phyloP scores from a whole-genome alignment of 2,113 vertebrate genomes.

The Numida meleagris region DNA sequence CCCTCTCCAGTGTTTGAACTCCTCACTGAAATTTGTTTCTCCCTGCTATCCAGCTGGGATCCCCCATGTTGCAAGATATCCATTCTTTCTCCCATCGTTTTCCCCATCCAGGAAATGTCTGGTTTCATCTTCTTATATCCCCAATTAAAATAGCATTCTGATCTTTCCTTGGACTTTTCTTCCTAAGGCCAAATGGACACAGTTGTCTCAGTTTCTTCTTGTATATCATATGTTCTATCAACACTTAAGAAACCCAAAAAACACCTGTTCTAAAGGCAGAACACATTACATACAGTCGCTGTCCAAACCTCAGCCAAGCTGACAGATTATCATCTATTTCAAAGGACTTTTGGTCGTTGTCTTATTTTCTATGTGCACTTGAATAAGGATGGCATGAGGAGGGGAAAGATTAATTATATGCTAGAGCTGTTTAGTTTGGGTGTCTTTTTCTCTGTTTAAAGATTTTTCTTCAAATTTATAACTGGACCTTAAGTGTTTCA shows the following conservation, averaged over 20 bases:
- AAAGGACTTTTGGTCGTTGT: not conserved
- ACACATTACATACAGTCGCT: not conserved
- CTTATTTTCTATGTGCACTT: not conserved
- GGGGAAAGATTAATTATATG: not conserved
- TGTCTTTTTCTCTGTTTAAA: not conserved
- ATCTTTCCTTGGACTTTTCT: not conserved
- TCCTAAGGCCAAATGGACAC: not conserved
- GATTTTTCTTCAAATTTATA: not conserved
- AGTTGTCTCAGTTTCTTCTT: not conserved
- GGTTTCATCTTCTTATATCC: not conserved
- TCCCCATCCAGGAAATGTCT: not conserved
- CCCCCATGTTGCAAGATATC: not conserved
- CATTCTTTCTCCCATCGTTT: not conserved
- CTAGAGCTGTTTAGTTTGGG: not conserved
- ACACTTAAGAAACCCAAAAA: not conserved
- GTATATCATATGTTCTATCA: accelerated
- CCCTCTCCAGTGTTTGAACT: not conserved
- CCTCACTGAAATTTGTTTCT: not conserved
- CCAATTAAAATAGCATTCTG: not conserved
- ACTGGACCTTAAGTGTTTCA: not conserved
- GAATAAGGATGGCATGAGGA: not conserved
- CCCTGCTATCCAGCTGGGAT: not conserved
- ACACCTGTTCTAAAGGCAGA: not conserved
- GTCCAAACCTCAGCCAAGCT: not conserved
- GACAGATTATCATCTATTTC: not conserved